Evolutionary conservation across 64 coral and sea anemone species (phyloP).

Genomic region (Dendrophyllia cribrosa): DNA sequence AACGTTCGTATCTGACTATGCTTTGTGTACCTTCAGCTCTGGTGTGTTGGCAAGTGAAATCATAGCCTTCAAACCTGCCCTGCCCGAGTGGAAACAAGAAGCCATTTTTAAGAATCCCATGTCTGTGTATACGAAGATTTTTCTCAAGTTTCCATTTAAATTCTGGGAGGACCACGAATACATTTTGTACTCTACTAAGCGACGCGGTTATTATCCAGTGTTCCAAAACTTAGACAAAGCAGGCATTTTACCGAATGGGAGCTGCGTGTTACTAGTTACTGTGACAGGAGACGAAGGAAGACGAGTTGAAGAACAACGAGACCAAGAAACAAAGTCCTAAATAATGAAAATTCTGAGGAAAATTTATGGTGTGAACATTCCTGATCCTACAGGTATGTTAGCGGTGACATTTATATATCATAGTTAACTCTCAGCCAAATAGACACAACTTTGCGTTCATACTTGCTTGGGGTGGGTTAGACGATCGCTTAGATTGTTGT

Average conservation of each 20-base stretch:
- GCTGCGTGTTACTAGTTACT: slow-evolving; percentile 22
- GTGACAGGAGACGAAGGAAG: slow-evolving; percentile 55
- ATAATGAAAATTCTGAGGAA: slow-evolving; percentile 31
- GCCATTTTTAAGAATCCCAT: slow-evolving; percentile 59
- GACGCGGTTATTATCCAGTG: slow-evolving; percentile 29
- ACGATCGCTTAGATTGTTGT: no score
- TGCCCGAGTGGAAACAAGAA: slow-evolving; percentile 70
- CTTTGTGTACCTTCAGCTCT: slow-evolving; percentile 56
- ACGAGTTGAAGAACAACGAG: slow-evolving; percentile 40
- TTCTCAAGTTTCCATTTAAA: slow-evolving; percentile 61
- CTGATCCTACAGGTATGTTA: slow-evolving; percentile 31
- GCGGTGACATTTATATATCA: no score
- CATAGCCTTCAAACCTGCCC: slow-evolving; percentile 22
- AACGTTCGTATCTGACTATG: slow-evolving; percentile 33
- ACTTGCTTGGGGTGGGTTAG: no score
- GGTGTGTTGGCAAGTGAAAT: slow-evolving; percentile 51
- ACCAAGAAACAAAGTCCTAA: slow-evolving; percentile 38
- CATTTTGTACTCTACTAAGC: slow-evolving; percentile 24
- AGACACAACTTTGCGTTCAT: no score
- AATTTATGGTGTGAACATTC: slow-evolving; percentile 41
- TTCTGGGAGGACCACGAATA: slow-evolving; percentile 60
- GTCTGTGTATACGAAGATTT: slow-evolving; percentile 67
- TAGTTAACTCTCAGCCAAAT: no score
- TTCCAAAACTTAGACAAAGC: slow-evolving; percentile 29
- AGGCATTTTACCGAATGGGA: slow-evolving; percentile 37